These are phyloP conservation scores for Sus cebifrons DNA, from an alignment of 2,797 vertebrate genomes.

Conservation along the genomic window DNA sequence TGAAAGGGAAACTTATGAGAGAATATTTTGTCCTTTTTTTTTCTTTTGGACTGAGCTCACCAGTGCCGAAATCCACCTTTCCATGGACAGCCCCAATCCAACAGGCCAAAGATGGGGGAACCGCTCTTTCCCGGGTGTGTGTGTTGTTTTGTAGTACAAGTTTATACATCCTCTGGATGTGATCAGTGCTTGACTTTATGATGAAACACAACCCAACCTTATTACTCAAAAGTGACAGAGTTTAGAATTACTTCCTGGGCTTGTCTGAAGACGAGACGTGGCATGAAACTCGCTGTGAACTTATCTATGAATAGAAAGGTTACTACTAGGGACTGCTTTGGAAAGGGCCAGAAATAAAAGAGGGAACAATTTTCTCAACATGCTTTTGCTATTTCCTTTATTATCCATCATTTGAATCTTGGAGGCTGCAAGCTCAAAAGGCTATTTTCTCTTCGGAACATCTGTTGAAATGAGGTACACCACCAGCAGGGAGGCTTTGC, in stretches of 20 bases:
- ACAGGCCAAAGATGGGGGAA: not conserved
- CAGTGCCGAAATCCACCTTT: conserved; percentile 23
- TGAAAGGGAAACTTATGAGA: conserved; percentile 2
- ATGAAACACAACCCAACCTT: conserved; percentile 68
- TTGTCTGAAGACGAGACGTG: not conserved
- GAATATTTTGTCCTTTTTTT: not conserved
- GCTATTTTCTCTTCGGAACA: not conserved
- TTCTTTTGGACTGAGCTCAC: not conserved
- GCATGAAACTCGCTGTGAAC: not conserved
- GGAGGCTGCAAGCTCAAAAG: not conserved
- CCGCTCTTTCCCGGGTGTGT: conserved; percentile 64
- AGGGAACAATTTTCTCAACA: not conserved
- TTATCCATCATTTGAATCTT: not conserved
- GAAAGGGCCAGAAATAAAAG: conserved; percentile 12
- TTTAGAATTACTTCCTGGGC: conserved; percentile 66
- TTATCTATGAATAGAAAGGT: conserved; percentile 36
- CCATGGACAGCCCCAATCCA: conserved; percentile 24
- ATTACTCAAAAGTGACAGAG: conserved; percentile 73
- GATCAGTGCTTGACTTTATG: conserved; percentile 52
- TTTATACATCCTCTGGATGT: conserved; percentile 73
- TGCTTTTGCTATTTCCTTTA: not conserved
- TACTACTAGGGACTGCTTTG: conserved; percentile 10
- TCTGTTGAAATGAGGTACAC: not conserved
- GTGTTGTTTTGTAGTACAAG: conserved; percentile 5
- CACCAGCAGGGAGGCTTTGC: not conserved